These are phyloP conservation scores for Hirudo medicinalis DNA, from an alignment of 1,140 invertebrate genomes.

Conservation along the genomic window DNA sequence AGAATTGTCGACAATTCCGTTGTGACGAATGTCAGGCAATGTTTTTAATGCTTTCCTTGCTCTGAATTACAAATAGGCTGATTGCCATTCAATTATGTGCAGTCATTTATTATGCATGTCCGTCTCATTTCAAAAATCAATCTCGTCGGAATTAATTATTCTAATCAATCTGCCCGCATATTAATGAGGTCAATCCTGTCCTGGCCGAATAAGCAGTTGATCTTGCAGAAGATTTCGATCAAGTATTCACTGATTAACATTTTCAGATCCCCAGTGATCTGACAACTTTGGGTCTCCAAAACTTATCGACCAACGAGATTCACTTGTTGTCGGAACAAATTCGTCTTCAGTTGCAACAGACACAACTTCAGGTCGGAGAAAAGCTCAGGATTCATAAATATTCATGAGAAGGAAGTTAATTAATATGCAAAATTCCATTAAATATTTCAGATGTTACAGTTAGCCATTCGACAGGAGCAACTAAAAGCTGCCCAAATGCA, in stretches of 20 bases:
- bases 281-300: neutral
- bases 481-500: conserved; percentile 9
- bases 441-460: conserved; percentile 11
- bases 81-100: no score
- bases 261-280: neutral
- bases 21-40: no score
- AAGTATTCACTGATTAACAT: neutral
- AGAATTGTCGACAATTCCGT: no score
- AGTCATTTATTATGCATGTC: no score
- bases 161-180: no score
- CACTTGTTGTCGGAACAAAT: conserved; percentile 7
- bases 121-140: no score
- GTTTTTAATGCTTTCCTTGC: no score
- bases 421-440: neutral
- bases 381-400: neutral
- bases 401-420: neutral
- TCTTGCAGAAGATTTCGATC: no score
- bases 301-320: neutral
- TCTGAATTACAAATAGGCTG: no score
- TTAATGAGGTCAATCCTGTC: no score
- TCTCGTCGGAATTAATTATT: no score
- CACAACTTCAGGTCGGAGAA: conserved; percentile 5
- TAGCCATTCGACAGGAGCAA: conserved; percentile 8
- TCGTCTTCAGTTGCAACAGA: conserved; percentile 5
- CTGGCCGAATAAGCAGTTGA: no score